These are phyloP conservation scores for Ochlodes sylvanus DNA, from an alignment of 2,888 invertebrate genomes.

Conservation along the genomic window DNA sequence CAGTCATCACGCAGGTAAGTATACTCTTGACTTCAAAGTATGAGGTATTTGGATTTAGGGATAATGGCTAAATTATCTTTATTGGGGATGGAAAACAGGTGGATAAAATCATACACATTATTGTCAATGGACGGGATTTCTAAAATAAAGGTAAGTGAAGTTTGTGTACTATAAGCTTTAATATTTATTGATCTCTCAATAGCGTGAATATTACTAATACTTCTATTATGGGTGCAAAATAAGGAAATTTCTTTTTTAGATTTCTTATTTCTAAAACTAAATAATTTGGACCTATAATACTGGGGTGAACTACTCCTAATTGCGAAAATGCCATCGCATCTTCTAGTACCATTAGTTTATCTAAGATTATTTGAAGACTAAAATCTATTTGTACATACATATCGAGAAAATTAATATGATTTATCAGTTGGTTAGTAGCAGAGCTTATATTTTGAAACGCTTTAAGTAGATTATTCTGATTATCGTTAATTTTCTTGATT, in stretches of 20 bases:
- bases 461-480: constrained; percentile 18
- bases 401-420: constrained; percentile 12
- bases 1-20: constrained; percentile 23
- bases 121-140: constrained; percentile 14
- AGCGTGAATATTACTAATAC: constrained; percentile 13
- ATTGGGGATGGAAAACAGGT: constrained; percentile 39
- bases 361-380: constrained; percentile 35
- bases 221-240: not conserved
- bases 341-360: constrained; percentile 38
- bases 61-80: constrained; percentile 33
- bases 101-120: constrained; percentile 26
- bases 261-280: constrained; percentile 28
- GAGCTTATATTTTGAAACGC: constrained; percentile 11
- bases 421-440: constrained; percentile 8
- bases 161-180: constrained; percentile 22
- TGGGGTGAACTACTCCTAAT: constrained; percentile 36
- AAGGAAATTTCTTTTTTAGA: not conserved
- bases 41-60: constrained; percentile 40
- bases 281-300: constrained; percentile 23
- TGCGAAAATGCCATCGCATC: constrained; percentile 37
- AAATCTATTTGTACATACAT: constrained; percentile 30
- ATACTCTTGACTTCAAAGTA: constrained; percentile 40
- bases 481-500: constrained; percentile 27
- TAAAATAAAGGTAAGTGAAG: constrained; percentile 19
- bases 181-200: constrained; percentile 19